phyloP scores from a whole-genome alignment of 2,888 invertebrate genomes.

The Morpho achilles region DNA sequence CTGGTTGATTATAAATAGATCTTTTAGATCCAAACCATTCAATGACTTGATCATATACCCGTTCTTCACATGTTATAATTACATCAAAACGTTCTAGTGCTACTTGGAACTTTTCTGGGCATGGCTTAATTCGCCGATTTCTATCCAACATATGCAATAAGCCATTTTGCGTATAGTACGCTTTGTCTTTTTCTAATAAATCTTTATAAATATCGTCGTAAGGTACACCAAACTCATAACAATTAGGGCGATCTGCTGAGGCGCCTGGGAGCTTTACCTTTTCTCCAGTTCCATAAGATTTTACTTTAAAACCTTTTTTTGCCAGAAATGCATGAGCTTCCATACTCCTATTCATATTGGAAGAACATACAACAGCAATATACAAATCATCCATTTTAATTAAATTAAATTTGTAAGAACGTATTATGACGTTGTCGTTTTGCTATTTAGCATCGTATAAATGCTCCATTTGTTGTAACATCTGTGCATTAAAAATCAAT shows the following conservation, averaged over 20 bases:
- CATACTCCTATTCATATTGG: slow-evolving; percentile 99
- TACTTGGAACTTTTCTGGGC: slow-evolving; percentile 96
- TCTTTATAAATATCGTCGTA: slow-evolving; percentile 98
- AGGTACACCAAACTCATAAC: slow-evolving; percentile 97
- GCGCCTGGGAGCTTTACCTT: slow-evolving; percentile 98
- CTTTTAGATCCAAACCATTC: slow-evolving; percentile 93
- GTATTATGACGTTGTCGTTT: not conserved
- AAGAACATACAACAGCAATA: slow-evolving; percentile 98
- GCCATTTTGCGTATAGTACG: slow-evolving; percentile 98
- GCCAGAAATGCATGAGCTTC: slow-evolving; percentile 98
- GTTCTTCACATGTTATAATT: slow-evolving; percentile 97
- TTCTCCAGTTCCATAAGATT: slow-evolving; percentile 96
- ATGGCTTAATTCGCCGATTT: slow-evolving; percentile 95
- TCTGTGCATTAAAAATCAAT: too few relatives aligned
- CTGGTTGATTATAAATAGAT: slow-evolving; percentile 90
- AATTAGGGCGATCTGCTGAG: slow-evolving; percentile 95
- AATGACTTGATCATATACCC: slow-evolving; percentile 98
- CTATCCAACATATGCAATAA: slow-evolving; percentile 98
- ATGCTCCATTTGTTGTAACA: too few relatives aligned
- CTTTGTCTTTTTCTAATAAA: slow-evolving; percentile 92
- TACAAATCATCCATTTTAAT: slow-evolving; percentile 74
- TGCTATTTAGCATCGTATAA: not conserved
- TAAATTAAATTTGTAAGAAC: slow-evolving; percentile 3
- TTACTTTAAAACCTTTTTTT: slow-evolving; percentile 97
- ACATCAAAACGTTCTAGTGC: slow-evolving; percentile 95